A percentile compares a stretch with the other conserved stretches of the same genome.
phyloP scores from a whole-genome alignment of 1,140 invertebrate genomes.

The Macrobrachium nipponense region DNA sequence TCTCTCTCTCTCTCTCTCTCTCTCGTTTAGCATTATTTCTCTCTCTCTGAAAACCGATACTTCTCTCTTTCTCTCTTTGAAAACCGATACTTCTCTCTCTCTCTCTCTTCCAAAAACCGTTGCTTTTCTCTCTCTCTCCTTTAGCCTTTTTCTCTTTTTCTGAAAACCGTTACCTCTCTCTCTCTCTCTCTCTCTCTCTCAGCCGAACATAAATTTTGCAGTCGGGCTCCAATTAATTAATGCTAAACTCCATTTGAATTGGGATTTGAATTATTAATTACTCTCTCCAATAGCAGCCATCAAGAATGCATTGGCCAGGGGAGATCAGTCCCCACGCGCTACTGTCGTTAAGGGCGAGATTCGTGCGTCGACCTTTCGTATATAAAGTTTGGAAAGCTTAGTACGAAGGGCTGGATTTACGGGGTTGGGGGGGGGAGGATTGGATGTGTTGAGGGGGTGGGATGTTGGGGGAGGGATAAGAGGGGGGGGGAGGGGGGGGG shows the following conservation, averaged over 20 bases:
- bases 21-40: background rate
- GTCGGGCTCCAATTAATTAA: background rate
- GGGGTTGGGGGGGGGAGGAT: background rate
- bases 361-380: too few species aligned
- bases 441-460: background rate
- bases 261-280: too few species aligned
- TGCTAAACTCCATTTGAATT: background rate
- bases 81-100: background rate
- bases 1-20: conserved; percentile 14
- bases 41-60: background rate
- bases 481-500: background rate
- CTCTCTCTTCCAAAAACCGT: background rate
- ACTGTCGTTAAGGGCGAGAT: too few species aligned
- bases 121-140: background rate
- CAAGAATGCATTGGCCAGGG: too few species aligned
- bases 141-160: background rate
- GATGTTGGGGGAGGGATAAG: background rate
- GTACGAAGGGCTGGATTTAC: background rate
- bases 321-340: too few species aligned
- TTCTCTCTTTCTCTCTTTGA: background rate
- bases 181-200: background rate
- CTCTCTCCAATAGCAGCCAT: too few species aligned
- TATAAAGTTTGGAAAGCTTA: background rate
- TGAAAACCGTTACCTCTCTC: background rate
- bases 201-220: background rate